Conservation (phyloP, 2,113 vertebrate genomes). For the Tympanuchus pallidicinctus region DNA sequence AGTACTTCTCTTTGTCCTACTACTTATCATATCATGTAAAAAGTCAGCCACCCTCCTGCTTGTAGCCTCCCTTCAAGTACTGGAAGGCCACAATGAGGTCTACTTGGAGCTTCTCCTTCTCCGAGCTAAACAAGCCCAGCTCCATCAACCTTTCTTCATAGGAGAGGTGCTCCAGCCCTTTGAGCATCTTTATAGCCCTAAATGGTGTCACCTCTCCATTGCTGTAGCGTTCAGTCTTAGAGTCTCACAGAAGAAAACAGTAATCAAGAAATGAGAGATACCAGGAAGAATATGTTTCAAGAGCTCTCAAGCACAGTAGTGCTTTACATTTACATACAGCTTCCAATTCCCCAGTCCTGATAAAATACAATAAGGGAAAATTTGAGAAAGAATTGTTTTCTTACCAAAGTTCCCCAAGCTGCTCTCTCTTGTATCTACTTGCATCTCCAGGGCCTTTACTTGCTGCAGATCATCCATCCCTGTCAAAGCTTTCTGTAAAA, state of each 20-base stretch:
- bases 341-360: neutral
- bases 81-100: too few relatives aligned
- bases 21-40: too few relatives aligned
- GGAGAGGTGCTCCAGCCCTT: too few relatives aligned
- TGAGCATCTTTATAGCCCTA: too few relatives aligned
- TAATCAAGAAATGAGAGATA: neutral
- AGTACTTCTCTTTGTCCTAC: too few relatives aligned
- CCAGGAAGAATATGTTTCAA: neutral
- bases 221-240: neutral
- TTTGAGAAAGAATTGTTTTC: conserved; percentile 9
- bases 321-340: neutral
- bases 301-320: neutral
- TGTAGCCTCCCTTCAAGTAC: too few relatives aligned
- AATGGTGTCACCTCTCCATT: neutral
- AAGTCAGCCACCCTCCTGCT: too few relatives aligned
- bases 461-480: conserved; percentile 80
- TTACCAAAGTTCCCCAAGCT: conserved; percentile 93
- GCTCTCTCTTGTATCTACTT: conserved; percentile 84
- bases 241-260: neutral
- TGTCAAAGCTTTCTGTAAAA: conserved; percentile 82
- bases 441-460: conserved; percentile 85
- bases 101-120: too few relatives aligned
- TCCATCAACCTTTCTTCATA: too few relatives aligned
- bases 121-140: too few relatives aligned
- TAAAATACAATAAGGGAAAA: neutral